Evolutionary conservation across 2,888 invertebrate species (phyloP).

Genomic region (Gortyna flavago): DNA sequence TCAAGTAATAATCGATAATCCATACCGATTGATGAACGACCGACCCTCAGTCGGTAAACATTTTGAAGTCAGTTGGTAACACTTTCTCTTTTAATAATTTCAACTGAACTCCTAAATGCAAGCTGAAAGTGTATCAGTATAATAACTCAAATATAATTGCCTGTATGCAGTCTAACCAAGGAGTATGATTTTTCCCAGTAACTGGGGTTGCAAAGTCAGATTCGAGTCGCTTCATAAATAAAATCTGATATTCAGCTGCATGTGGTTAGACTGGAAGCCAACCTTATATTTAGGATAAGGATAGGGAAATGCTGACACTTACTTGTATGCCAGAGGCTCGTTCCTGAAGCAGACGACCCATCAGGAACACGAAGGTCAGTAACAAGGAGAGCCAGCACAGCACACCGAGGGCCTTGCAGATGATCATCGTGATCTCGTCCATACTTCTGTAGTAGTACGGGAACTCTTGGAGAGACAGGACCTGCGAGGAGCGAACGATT

Average conservation of each 20-base stretch:
- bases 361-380: conserved; percentile 86
- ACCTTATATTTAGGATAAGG: background rate
- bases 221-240: background rate
- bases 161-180: conserved; percentile 49
- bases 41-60: background rate
- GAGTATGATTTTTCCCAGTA: background rate
- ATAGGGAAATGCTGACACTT: background rate
- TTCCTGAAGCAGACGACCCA: conserved; percentile 77
- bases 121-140: background rate
- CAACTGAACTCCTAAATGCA: background rate
- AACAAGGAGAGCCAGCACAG: conserved; percentile 76
- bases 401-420: conserved; percentile 46
- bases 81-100: background rate
- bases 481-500: conserved; percentile 65
- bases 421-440: background rate
- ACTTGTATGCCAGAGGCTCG: conserved; percentile 70
- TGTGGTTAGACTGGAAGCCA: background rate
- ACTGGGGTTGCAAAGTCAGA: background rate
- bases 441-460: conserved; percentile 79
- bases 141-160: conserved; percentile 3
- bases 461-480: conserved; percentile 87
- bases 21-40: background rate
- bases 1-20: background rate
- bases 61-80: background rate
- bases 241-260: background rate